Conservation (phyloP, 1,140 invertebrate genomes). For the Musca vetustissima region DNA sequence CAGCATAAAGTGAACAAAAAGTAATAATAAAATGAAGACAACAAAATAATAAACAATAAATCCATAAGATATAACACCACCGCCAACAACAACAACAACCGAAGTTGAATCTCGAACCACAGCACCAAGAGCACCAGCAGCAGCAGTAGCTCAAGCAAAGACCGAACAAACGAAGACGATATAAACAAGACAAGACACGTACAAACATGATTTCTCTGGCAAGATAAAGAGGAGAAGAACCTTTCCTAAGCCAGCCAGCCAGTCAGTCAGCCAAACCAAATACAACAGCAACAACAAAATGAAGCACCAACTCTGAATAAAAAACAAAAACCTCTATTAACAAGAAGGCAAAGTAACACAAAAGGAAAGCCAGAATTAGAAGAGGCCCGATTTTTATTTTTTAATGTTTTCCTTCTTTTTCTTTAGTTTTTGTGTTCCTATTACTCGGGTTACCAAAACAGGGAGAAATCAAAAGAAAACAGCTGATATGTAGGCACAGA, state of each 20-base stretch:
- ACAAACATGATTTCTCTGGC: slow-evolving; percentile 22
- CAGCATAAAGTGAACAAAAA: not conserved
- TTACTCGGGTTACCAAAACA: no score
- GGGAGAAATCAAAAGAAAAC: slow-evolving; percentile 19
- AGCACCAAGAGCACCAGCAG: not conserved
- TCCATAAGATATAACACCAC: slow-evolving; percentile 20
- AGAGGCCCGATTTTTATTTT: slow-evolving; percentile 4
- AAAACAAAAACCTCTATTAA: slow-evolving; percentile 6
- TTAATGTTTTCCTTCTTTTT: not conserved
- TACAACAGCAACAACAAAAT: not conserved
- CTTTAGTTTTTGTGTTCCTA: no score
- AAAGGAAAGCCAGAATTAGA: slow-evolving; percentile 17
- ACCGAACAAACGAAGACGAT: not conserved
- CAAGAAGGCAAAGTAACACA: slow-evolving; percentile 2
- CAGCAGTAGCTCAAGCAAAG: not conserved
- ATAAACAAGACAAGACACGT: slow-evolving; percentile 22
- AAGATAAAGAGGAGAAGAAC: slow-evolving; percentile 13
- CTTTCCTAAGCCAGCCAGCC: not conserved
- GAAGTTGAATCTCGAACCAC: not conserved
- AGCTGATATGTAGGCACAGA: slow-evolving; percentile 18
- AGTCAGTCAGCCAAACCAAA: not conserved
- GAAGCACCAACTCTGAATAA: not conserved
- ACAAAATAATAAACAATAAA: slow-evolving; percentile 21
- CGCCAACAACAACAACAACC: no score
- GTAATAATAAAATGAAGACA: slow-evolving; percentile 9